phyloP scores from a whole-genome alignment of 1,140 invertebrate species.

The Calycopis cecrops region DNA sequence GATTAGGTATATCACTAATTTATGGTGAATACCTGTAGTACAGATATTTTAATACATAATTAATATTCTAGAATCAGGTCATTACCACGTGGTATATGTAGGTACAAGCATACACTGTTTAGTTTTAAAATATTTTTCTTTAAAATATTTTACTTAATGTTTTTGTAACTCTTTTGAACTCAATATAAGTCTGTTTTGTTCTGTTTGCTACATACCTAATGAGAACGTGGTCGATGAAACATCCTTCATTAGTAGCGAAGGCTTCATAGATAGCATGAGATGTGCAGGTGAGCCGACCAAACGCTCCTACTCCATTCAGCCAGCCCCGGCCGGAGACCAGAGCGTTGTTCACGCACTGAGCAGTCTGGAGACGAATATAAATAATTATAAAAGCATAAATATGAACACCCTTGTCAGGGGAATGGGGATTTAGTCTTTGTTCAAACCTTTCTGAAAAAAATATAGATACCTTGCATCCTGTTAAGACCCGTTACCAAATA shows the following conservation, averaged over 20 bases:
- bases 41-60: no score
- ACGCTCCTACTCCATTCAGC: slow-evolving; percentile 46
- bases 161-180: not conserved
- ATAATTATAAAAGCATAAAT: no score
- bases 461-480: not conserved
- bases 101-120: no score
- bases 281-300: slow-evolving; percentile 45
- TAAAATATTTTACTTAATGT: not conserved
- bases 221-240: slow-evolving; percentile 50
- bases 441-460: no score
- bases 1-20: no score
- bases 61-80: no score
- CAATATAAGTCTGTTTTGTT: slow-evolving; percentile 1
- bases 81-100: no score
- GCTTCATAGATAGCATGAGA: slow-evolving; percentile 40
- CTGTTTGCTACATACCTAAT: slow-evolving; percentile 39
- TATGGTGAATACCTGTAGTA: no score
- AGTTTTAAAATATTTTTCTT: no score
- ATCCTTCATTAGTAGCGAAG: slow-evolving; percentile 35
- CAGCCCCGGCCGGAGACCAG: slow-evolving; percentile 47
- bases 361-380: slow-evolving; percentile 30
- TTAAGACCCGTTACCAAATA: not conserved
- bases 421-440: no score
- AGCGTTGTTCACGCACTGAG: slow-evolving; percentile 40
- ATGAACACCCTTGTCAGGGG: no score